phyloP scores from a whole-genome alignment of 2,797 vertebrate genomes.

The Aulostomus chinensis region DNA sequence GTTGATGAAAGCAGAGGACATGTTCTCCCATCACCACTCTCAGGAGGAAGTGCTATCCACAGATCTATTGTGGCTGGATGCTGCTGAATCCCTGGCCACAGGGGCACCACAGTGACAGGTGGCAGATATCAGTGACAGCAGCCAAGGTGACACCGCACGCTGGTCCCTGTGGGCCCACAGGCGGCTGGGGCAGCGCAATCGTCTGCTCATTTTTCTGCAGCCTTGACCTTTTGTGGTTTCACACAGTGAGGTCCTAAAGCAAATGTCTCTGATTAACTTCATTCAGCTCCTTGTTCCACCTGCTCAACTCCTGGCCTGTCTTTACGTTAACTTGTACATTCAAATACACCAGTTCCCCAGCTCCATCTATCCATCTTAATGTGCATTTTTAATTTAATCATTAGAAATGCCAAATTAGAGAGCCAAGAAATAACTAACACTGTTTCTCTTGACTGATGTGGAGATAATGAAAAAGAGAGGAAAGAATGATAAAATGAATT shows the following conservation, averaged over 20 bases:
- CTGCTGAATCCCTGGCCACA: slow-evolving; percentile 35
- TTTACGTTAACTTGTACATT: too few relatives aligned
- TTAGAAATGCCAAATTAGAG: background rate
- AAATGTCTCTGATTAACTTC: slow-evolving; percentile 36
- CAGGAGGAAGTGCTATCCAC: slow-evolving; percentile 55
- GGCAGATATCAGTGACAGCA: slow-evolving; percentile 68
- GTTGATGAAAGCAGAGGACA: slow-evolving; percentile 71
- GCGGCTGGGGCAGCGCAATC: slow-evolving; percentile 10
- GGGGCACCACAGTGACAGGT: slow-evolving; percentile 65
- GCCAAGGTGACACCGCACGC: slow-evolving; percentile 71
- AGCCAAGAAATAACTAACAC: background rate
- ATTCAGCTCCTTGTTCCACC: background rate
- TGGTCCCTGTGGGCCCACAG: slow-evolving; percentile 38
- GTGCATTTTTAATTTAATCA: background rate
- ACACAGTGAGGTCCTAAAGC: slow-evolving; percentile 31
- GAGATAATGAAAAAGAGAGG: too few relatives aligned
- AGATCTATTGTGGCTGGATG: slow-evolving; percentile 47
- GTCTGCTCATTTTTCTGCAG: slow-evolving; percentile 46
- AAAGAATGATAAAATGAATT: background rate
- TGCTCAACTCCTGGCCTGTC: background rate
- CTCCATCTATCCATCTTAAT: background rate
- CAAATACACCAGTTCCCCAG: background rate
- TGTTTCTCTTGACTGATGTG: background rate
- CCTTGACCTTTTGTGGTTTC: slow-evolving; percentile 57
- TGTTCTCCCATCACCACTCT: slow-evolving; percentile 42